Conservation (phyloP, 2,888 invertebrate genomes). For the Tinea semifulvella region DNA sequence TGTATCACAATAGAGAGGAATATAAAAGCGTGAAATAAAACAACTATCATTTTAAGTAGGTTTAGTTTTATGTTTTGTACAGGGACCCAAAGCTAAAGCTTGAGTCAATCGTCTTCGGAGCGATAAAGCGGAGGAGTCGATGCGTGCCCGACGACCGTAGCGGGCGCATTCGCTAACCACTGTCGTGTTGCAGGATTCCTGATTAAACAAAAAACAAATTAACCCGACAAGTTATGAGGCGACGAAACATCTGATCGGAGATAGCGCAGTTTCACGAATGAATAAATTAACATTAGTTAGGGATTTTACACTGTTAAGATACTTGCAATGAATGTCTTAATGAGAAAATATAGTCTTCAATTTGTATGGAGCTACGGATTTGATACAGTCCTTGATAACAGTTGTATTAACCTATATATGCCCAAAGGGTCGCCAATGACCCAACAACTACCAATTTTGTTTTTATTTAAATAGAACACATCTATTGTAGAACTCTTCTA, state of each 20-base stretch:
- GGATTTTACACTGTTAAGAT: too few species aligned
- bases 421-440: too few species aligned
- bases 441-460: too few species aligned
- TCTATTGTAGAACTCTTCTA: too few species aligned
- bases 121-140: constrained; percentile 45
- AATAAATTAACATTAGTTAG: constrained; percentile 1
- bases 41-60: constrained; percentile 7
- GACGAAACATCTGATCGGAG: constrained; percentile 5
- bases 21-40: too few species aligned
- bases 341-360: too few species aligned
- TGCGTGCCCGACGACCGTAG: constrained; percentile 39
- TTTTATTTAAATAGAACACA: too few species aligned
- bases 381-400: too few species aligned
- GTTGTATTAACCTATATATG: too few species aligned
- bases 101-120: constrained; percentile 33
- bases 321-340: too few species aligned
- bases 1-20: too few species aligned
- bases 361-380: too few species aligned
- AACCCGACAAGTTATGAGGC: constrained; percentile 2
- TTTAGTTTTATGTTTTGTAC: constrained; percentile 37
- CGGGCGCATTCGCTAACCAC: constrained; percentile 47
- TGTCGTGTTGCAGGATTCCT: constrained; percentile 58
- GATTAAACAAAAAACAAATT: constrained; percentile 17
- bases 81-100: constrained; percentile 35
- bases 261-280: not conserved